Conservation (phyloP, 2,797 vertebrate species). For the Tragelaphus oryx region DNA sequence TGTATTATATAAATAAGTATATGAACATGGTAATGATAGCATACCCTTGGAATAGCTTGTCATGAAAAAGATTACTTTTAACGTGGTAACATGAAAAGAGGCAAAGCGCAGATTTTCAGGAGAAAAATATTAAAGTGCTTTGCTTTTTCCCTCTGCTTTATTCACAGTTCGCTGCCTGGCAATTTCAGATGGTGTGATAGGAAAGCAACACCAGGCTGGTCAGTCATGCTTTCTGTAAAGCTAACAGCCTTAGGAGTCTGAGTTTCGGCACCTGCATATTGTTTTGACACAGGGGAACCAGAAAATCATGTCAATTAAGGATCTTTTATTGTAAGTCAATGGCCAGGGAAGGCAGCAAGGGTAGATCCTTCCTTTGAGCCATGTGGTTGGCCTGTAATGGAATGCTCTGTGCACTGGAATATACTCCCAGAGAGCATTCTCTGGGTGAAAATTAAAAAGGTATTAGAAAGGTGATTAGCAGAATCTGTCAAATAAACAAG, state of each 20-base stretch:
- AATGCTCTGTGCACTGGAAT: conserved; percentile 43
- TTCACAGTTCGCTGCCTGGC: conserved; percentile 39
- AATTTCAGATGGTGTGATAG: conserved; percentile 44
- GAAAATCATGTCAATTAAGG: conserved; percentile 60
- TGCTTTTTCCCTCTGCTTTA: conserved; percentile 29
- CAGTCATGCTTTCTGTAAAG: conserved; percentile 36
- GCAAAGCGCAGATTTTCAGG: conserved; percentile 3
- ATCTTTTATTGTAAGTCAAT: conserved; percentile 38
- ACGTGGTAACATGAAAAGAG: conserved; percentile 9
- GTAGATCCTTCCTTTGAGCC: conserved; percentile 31
- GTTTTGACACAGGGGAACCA: conserved; percentile 16
- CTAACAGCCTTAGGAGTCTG: conserved; percentile 33
- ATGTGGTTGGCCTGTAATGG: conserved; percentile 50
- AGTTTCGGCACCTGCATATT: conserved; percentile 41
- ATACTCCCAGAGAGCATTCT: conserved; percentile 53
- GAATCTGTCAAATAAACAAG: conserved; percentile 71
- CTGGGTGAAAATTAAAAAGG: conserved; percentile 63
- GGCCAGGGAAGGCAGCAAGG: conserved; percentile 27
- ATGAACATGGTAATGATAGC: neutral
- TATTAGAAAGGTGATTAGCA: conserved; percentile 53
- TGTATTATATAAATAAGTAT: neutral
- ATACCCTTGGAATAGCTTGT: neutral
- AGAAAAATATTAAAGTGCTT: conserved; percentile 37
- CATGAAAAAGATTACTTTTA: conserved; percentile 40
- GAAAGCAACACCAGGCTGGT: conserved; percentile 6